These are phyloP conservation scores for Crypturellus tataupa DNA, from an alignment of 2,797 vertebrate species.

Conservation along the genomic window DNA sequence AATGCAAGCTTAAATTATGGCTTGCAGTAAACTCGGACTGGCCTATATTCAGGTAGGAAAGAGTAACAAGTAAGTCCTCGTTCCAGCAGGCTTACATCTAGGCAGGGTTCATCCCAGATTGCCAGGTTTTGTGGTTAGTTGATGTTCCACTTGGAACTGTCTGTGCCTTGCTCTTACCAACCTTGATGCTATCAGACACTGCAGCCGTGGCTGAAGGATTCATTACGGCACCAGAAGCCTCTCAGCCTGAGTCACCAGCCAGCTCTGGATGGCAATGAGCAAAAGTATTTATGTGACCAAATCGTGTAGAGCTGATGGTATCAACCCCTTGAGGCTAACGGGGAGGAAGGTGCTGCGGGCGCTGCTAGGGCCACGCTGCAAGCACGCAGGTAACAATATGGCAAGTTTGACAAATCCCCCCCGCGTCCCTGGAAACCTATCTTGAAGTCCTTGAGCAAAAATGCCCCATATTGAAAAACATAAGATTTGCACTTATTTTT, in stretches of 20 bases:
- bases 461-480: too few relatives aligned
- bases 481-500: too few relatives aligned
- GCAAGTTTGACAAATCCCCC: too few relatives aligned
- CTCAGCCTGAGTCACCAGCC: neutral
- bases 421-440: too few relatives aligned
- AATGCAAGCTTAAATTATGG: neutral
- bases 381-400: too few relatives aligned
- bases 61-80: neutral
- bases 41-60: neutral
- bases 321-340: neutral
- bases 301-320: neutral
- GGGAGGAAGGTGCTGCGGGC: too few relatives aligned
- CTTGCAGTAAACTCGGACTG: neutral
- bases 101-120: neutral
- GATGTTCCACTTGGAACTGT: neutral
- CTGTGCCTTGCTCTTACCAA: neutral
- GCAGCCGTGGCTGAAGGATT: neutral
- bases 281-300: neutral
- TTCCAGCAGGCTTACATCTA: neutral
- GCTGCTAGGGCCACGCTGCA: too few relatives aligned
- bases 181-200: neutral
- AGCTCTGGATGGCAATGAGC: too few relatives aligned
- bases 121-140: neutral
- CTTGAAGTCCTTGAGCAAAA: too few relatives aligned
- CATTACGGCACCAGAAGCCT: neutral